These are phyloP conservation scores for Molossus alvarezi DNA, from an alignment of 2,797 vertebrate genomes.

Conservation along the genomic window DNA sequence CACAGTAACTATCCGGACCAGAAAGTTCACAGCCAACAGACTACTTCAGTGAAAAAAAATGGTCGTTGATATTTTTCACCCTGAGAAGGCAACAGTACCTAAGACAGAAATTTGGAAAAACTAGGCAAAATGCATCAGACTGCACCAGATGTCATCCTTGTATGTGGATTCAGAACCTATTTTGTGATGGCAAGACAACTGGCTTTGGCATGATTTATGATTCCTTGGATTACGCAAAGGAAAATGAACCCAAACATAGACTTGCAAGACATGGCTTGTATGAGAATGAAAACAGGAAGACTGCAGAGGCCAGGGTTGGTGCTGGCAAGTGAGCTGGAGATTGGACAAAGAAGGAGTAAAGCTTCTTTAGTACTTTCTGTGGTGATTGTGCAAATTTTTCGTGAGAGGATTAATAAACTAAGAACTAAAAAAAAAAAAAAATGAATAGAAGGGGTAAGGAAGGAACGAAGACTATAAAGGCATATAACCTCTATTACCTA, in stretches of 20 bases:
- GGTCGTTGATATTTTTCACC: not conserved
- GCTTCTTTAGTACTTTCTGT: not conserved
- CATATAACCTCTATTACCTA: not conserved
- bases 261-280: not conserved
- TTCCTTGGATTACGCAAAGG: not conserved
- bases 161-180: not conserved
- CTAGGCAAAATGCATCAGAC: not conserved
- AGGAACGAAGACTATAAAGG: not conserved
- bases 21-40: not conserved
- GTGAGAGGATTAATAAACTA: not conserved
- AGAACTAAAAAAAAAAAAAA: not conserved
- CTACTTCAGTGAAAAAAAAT: not conserved
- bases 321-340: not conserved
- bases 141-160: not conserved
- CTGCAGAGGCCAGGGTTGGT: not conserved
- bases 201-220: not conserved
- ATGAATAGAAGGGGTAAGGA: not conserved
- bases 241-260: not conserved
- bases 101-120: not conserved
- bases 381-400: not conserved
- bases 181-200: not conserved
- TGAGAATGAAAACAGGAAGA: not conserved
- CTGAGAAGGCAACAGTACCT: not conserved
- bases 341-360: not conserved
- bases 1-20: not conserved